phyloP scores from a whole-genome alignment of 2,888 invertebrate species.

The Teleogryllus oceanicus region DNA sequence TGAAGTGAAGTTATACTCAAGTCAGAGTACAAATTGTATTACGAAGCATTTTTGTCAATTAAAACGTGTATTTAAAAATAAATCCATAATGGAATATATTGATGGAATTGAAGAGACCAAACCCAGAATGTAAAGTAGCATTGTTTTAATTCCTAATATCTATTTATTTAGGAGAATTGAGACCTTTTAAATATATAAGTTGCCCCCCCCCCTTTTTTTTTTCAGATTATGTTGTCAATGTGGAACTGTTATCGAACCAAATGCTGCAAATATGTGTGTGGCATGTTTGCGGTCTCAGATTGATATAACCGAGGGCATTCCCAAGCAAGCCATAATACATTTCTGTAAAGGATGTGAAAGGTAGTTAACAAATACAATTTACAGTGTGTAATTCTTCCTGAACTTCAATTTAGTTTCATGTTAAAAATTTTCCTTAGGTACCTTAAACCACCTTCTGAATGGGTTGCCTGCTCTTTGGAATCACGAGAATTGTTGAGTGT shows the following conservation, averaged over 20 bases:
- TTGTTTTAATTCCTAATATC: too few relatives aligned
- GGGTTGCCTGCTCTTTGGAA: constrained; percentile 82
- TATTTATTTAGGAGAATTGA: too few relatives aligned
- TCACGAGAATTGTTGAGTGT: constrained; percentile 84
- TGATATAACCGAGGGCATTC: constrained; percentile 94
- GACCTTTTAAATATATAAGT: background rate
- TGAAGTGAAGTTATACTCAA: too few relatives aligned
- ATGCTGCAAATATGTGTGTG: constrained; percentile 97
- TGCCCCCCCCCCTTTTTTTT: constrained; percentile 25
- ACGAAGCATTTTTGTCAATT: too few relatives aligned
- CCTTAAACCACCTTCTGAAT: constrained; percentile 85
- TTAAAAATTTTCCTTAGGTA: constrained; percentile 55
- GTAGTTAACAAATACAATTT: constrained; percentile 46
- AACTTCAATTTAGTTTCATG: background rate
- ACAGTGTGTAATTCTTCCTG: too few relatives aligned
- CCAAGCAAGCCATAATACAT: constrained; percentile 84
- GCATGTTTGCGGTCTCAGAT: constrained; percentile 86
- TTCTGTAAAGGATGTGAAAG: constrained; percentile 93
- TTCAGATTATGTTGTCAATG: constrained; percentile 89
- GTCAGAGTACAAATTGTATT: too few relatives aligned
- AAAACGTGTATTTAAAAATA: too few relatives aligned
- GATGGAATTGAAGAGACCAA: too few relatives aligned
- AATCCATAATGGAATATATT: too few relatives aligned
- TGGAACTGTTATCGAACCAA: constrained; percentile 86
- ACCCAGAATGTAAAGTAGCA: too few relatives aligned